These are phyloP conservation scores for Channallabes apus DNA, from an alignment of 2,797 vertebrate genomes.

Conservation along the genomic window DNA sequence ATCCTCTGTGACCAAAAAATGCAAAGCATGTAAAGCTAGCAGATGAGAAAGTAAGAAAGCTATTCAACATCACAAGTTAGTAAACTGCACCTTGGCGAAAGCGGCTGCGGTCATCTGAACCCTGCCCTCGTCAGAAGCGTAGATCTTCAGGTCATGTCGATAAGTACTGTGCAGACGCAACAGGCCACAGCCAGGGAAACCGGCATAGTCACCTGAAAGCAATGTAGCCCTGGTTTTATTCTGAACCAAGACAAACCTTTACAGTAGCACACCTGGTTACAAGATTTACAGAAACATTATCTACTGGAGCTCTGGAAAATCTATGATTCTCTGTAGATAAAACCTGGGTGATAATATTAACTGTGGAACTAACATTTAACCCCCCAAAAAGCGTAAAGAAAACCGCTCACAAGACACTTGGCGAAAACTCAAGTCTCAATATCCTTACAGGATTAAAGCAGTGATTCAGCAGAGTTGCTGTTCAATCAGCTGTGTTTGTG, in stretches of 20 bases:
- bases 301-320: neutral
- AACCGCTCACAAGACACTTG: neutral
- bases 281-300: neutral
- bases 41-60: neutral
- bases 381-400: neutral
- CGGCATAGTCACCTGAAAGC: slow-evolving; percentile 83
- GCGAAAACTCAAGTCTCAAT: neutral
- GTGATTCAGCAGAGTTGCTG: neutral
- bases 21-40: neutral
- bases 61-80: neutral
- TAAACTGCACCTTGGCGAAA: slow-evolving; percentile 80
- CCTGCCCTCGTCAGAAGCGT: slow-evolving; percentile 86
- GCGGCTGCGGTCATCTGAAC: slow-evolving; percentile 91
- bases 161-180: slow-evolving; percentile 88
- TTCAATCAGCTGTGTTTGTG: neutral
- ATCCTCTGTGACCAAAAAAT: neutral
- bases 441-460: neutral
- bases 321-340: slow-evolving; percentile 3
- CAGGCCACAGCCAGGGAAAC: slow-evolving; percentile 88
- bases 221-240: slow-evolving; percentile 34
- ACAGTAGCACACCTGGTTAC: neutral
- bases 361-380: neutral
- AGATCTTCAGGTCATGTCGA: slow-evolving; percentile 88
- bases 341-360: neutral
- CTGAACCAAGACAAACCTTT: neutral